Conservation (phyloP, 2,113 vertebrate genomes). For the Pao palembangensis region DNA sequence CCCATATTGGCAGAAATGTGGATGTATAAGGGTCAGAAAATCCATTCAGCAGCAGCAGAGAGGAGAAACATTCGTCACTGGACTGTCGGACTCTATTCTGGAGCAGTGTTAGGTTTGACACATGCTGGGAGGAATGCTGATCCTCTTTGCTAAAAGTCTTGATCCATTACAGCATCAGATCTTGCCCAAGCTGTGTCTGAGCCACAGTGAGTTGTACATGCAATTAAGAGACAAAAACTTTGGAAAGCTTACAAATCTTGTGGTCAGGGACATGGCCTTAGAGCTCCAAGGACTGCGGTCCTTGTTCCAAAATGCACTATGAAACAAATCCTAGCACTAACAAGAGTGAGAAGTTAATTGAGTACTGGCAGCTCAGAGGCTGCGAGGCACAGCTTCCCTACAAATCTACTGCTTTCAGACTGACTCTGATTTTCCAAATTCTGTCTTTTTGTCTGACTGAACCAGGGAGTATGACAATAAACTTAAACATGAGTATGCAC, state of each 20-base stretch:
- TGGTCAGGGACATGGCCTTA: too few relatives aligned
- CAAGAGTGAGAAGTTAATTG: neutral
- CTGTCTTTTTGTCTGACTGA: slow-evolving; percentile 6
- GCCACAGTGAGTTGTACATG: neutral
- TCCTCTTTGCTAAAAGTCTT: slow-evolving; percentile 54
- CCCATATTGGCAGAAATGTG: slow-evolving; percentile 33
- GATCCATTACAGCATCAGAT: slow-evolving; percentile 37
- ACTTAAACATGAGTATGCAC: slow-evolving; percentile 43
- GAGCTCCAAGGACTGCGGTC: too few relatives aligned
- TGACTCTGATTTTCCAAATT: slow-evolving; percentile 49
- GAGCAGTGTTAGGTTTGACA: slow-evolving; percentile 54
- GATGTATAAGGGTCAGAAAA: slow-evolving; percentile 47
- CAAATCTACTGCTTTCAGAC: slow-evolving; percentile 24
- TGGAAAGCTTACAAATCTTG: neutral
- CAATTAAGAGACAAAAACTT: slow-evolving; percentile 10
- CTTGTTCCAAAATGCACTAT: neutral
- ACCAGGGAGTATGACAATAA: slow-evolving; percentile 18
- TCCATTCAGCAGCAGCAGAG: slow-evolving; percentile 24
- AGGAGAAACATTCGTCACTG: slow-evolving; percentile 46
- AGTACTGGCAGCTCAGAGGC: neutral
- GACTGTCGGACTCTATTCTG: slow-evolving; percentile 43
- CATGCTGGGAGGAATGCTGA: slow-evolving; percentile 59
- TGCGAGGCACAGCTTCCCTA: slow-evolving; percentile 50
- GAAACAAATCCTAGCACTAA: neutral
- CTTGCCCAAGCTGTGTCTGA: slow-evolving; percentile 39